phyloP scores from a whole-genome alignment of 2,113 vertebrate genomes.

The Ibidorhyncha struthersii region DNA sequence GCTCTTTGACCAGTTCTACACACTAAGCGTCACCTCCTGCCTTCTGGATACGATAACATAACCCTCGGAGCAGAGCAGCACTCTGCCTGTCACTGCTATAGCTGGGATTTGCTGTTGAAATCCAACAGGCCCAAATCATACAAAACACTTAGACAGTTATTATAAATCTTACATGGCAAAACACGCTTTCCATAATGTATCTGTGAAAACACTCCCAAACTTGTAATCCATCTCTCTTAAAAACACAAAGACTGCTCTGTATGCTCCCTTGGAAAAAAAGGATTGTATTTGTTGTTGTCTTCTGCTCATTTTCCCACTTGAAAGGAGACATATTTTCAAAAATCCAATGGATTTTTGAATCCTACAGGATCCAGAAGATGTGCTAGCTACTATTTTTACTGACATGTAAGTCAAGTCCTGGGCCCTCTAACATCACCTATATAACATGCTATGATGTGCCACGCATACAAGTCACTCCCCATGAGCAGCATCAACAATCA shows the following conservation, averaged over 20 bases:
- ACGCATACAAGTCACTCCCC: neutral
- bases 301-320: neutral
- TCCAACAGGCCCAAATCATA: neutral
- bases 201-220: neutral
- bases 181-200: neutral
- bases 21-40: neutral
- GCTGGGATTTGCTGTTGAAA: neutral
- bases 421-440: neutral
- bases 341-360: neutral
- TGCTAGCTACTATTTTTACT: neutral
- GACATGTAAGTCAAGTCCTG: neutral
- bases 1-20: neutral
- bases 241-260: neutral
- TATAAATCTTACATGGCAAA: neutral
- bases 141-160: neutral
- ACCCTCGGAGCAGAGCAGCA: neutral
- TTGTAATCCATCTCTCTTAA: neutral
- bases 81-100: neutral
- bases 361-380: neutral
- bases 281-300: fast-evolving
- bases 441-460: neutral
- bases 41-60: neutral
- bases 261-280: neutral
- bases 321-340: neutral
- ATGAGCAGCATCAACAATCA: neutral